Evolutionary conservation across 2,797 vertebrate species (phyloP), one percentile per base, ranked within the genome.

Genomic region (Neosilurus mollespiculum): DNA sequence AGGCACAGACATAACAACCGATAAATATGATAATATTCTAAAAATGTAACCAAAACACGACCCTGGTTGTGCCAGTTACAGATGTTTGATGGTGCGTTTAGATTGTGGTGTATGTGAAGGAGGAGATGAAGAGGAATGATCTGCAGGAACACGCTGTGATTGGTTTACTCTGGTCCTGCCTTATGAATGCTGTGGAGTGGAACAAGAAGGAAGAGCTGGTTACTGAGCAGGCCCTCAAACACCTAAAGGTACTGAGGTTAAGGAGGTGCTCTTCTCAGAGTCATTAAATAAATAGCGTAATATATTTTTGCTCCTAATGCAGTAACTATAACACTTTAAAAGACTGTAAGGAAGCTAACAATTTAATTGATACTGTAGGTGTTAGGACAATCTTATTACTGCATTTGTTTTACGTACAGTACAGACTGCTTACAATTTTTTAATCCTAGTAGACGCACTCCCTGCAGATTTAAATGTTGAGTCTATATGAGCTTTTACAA

Each of bases 191-290:
- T 2, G 96, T 98, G 51, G 97, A 97, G 81, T 98, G 97, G 96
- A 97, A 97, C 90, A 98, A 98, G 91, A 98, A 98, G 82, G 97
- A 98, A 84, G 97, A 98, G 75, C 92, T 98, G 58, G 96, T 98
- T 61, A 96, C 97, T 1, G 96, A 98, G 84, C 97, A 97, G 89
- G 97, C 97, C 24, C 95, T 98, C 26, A 97, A 97, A 92, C 96
- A 98, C 89, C 94, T 98, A 79, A 98, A 97, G 94, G 96, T 96
- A 90, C 30, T 20, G 11, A 3, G 43, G 15, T 14, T 65, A 15
- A 16, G 1, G 3, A 26, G 15, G 12, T 51, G 22, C 51, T 78
- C 34, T 61, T 26, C 30, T 62, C 7, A 65, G 64, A 64, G 26
- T 2, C 14, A 18, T 64, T 49, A 43, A 61, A 61, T 77, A n/a